These are phyloP conservation scores for Notocelia uddmanniana DNA, from an alignment of 2,888 invertebrate species.

Conservation along the genomic window DNA sequence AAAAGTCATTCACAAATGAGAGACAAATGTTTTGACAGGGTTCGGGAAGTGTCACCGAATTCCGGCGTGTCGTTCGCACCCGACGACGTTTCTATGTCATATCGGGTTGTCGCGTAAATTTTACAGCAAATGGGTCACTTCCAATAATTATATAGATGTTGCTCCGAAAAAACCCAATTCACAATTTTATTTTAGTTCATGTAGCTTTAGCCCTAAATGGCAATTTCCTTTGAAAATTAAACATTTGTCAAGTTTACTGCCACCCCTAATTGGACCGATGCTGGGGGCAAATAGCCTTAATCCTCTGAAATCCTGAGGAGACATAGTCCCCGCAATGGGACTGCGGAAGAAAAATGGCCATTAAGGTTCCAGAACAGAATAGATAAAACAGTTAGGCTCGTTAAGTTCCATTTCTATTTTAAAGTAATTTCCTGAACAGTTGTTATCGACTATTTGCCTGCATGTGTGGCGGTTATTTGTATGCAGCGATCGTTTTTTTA, in stretches of 20 bases:
- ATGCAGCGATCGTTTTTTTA: constrained; percentile 43
- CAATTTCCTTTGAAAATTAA: constrained; percentile 38
- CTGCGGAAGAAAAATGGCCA: constrained; percentile 37
- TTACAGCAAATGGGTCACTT: constrained; percentile 31
- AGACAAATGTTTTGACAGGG: constrained; percentile 35
- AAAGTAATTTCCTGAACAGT: constrained; percentile 19
- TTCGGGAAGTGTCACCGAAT: constrained; percentile 37
- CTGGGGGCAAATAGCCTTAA: constrained; percentile 39
- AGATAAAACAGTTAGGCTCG: constrained; percentile 34
- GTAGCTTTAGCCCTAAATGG: constrained; percentile 16
- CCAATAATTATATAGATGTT: not conserved
- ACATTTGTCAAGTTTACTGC: constrained; percentile 39
- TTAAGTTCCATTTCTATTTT: constrained; percentile 34
- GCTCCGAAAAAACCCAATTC: constrained; percentile 7
- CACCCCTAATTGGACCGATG: constrained; percentile 42
- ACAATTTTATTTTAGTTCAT: constrained; percentile 17
- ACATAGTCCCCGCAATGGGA: constrained; percentile 38
- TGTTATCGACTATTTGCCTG: constrained; percentile 34
- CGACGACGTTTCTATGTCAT: constrained; percentile 33
- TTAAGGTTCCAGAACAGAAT: constrained; percentile 17
- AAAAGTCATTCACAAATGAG: constrained; percentile 33
- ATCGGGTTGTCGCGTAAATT: constrained; percentile 22
- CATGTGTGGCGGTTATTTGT: constrained; percentile 43
- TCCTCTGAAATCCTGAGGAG: constrained; percentile 33
- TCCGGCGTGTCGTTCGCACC: constrained; percentile 23